A percentile compares a stretch with the other conserved stretches of the same genome.
These are phyloP conservation scores for Nannoperca obscura DNA, from an alignment of 2,797 vertebrate species.

Conservation along the genomic window DNA sequence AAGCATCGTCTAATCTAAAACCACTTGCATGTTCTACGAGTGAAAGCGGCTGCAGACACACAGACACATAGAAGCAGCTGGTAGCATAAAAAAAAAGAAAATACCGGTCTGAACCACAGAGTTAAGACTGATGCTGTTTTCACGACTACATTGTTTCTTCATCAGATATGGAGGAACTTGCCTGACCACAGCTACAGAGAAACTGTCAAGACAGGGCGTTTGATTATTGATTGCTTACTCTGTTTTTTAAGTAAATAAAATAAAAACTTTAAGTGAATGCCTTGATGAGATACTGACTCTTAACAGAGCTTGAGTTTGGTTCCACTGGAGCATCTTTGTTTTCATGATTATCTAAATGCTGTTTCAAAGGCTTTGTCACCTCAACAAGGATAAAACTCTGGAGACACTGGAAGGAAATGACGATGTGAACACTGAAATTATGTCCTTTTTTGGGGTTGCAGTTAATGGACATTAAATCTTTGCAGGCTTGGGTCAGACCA, in stretches of 20 bases:
- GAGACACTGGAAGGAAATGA: constrained; percentile 41
- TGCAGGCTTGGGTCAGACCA: constrained; percentile 7
- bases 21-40: background rate
- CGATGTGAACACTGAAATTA: constrained; percentile 9
- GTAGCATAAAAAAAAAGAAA: constrained; percentile 21
- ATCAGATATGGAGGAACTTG: background rate
- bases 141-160: constrained; percentile 2
- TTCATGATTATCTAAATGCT: constrained; percentile 21
- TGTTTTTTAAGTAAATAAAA: too few relatives aligned
- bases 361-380: constrained; percentile 29
- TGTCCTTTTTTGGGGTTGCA: background rate
- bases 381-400: constrained; percentile 7
- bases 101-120: constrained; percentile 27
- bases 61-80: constrained; percentile 12
- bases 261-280: background rate
- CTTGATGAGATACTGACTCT: background rate
- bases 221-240: too few relatives aligned
- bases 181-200: constrained; percentile 18
- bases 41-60: constrained; percentile 11
- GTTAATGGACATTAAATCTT: background rate
- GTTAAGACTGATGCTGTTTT: constrained; percentile 37
- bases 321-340: constrained; percentile 18
- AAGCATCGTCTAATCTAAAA: background rate
- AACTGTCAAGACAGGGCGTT: constrained; percentile 1
- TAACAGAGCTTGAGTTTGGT: background rate